These are phyloP conservation scores for Cyanoliseus patagonus DNA, from an alignment of 2,113 vertebrate genomes.

Conservation along the genomic window DNA sequence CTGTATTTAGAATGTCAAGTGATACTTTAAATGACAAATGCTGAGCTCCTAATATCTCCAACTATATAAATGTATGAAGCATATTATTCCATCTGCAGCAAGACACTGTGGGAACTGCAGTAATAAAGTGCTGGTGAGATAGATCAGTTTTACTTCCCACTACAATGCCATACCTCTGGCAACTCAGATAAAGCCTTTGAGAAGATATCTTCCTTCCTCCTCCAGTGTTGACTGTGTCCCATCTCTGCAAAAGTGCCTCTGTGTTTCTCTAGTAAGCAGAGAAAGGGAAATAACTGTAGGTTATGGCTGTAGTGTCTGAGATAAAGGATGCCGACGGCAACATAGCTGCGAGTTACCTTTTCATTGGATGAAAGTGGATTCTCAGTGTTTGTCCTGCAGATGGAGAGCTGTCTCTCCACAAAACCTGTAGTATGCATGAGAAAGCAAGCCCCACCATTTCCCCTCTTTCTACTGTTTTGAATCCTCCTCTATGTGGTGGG, in stretches of 20 bases:
- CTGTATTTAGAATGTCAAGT: conserved; percentile 5
- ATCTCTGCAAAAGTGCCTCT: neutral
- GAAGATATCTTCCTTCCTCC: neutral
- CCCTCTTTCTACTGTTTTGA: neutral
- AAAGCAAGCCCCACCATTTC: neutral
- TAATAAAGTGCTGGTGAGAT: neutral
- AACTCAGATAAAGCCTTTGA: neutral
- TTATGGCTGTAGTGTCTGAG: neutral
- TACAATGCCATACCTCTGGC: neutral
- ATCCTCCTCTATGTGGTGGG: neutral
- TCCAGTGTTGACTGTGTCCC: neutral
- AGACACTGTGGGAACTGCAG: neutral
- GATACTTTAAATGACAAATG: conserved; percentile 16
- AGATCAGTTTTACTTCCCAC: neutral
- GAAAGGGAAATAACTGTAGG: neutral
- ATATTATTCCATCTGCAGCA: neutral
- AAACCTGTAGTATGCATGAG: neutral
- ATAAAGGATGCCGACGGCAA: neutral
- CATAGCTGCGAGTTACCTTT: neutral
- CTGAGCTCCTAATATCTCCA: neutral
- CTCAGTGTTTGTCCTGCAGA: neutral
- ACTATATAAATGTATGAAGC: neutral
- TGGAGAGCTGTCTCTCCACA: neutral
- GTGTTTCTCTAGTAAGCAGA: neutral
- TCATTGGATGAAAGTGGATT: neutral